Percentiles rank a stretch among this genome's conserved stretches.
Evolutionary conservation across 2,888 invertebrate genomes (phyloP).

Genomic region (Phrixothrix hirtus): DNA sequence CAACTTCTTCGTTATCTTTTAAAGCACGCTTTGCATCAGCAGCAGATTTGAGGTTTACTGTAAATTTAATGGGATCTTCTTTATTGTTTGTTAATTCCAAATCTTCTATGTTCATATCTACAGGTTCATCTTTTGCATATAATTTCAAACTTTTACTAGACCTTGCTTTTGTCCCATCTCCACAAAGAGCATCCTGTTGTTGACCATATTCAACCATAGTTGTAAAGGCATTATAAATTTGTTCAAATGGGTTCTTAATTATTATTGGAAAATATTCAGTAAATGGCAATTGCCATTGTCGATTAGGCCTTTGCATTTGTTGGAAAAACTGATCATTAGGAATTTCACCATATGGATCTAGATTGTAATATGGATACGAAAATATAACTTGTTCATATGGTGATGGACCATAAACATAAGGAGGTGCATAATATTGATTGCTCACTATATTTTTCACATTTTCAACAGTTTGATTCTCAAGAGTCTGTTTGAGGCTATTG

Average conservation of each 20-base stretch:
- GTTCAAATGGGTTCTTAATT: constrained; percentile 62
- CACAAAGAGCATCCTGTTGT: constrained; percentile 28
- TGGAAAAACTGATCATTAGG: constrained; percentile 4
- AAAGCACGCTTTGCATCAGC: not conserved
- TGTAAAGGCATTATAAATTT: constrained; percentile 59
- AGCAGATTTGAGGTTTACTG: constrained; percentile 4
- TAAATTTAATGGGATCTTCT: constrained; percentile 13
- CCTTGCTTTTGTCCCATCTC: not conserved
- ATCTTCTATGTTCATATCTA: constrained; percentile 21
- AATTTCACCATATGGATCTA: constrained; percentile 3
- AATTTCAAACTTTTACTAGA: not conserved
- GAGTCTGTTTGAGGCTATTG: constrained; percentile 8
- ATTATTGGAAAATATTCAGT: constrained; percentile 61
- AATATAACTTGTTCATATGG: constrained; percentile 4
- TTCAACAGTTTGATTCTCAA: constrained; percentile 46
- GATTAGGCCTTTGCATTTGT: constrained; percentile 30
- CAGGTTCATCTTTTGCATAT: not conserved
- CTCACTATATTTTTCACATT: constrained; percentile 48
- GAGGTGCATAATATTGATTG: constrained; percentile 17
- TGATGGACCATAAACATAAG: not conserved
- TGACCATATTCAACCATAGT: constrained; percentile 65
- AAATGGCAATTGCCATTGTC: constrained; percentile 58
- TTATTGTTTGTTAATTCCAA: constrained; percentile 20
- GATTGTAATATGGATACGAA: constrained; percentile 15
- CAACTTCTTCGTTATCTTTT: not conserved